A percentile compares a stretch with the other conserved stretches of the same genome.
Conservation (phyloP, 2,113 vertebrate genomes). For the Prinia subflava region DNA sequence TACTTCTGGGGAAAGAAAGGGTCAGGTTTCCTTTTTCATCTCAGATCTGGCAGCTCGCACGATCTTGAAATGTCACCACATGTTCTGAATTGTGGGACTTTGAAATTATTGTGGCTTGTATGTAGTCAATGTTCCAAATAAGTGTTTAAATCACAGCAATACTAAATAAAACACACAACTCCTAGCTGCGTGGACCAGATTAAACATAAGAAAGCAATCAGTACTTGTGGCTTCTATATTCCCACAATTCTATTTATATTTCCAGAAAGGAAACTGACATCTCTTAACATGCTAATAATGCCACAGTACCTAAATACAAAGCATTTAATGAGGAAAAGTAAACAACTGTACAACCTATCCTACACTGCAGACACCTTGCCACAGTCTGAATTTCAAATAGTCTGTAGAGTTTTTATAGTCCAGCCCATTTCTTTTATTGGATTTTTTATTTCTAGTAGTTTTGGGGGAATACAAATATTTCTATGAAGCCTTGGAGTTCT, state of each 20-base stretch:
- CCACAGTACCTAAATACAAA: not conserved
- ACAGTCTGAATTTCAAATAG: not conserved
- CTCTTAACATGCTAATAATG: not conserved
- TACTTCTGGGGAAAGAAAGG: not conserved
- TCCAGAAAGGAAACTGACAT: conserved; percentile 4
- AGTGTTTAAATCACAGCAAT: conserved; percentile 20
- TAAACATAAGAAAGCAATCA: conserved; percentile 33
- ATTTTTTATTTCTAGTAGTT: not conserved
- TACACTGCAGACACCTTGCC: not conserved
- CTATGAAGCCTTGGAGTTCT: not conserved
- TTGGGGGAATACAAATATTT: not conserved
- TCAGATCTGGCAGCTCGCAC: not conserved
- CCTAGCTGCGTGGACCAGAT: not conserved
- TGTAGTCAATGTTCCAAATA: conserved; percentile 49
- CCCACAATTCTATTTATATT: conserved; percentile 42
- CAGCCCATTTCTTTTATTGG: not conserved
- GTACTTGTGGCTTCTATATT: conserved; percentile 20
- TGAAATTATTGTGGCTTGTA: not conserved
- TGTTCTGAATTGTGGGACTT: conserved; percentile 40
- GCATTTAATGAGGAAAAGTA: not conserved
- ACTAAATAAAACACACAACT: conserved; percentile 15
- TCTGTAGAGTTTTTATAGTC: not conserved
- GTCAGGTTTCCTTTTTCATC: not conserved
- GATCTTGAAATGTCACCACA: conserved; percentile 30
- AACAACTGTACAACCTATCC: not conserved